Evolutionary conservation across 1,140 invertebrate genomes (phyloP), one percentile per base, ranked within the genome.

Genomic region (Zaprionus gabonicus): DNA sequence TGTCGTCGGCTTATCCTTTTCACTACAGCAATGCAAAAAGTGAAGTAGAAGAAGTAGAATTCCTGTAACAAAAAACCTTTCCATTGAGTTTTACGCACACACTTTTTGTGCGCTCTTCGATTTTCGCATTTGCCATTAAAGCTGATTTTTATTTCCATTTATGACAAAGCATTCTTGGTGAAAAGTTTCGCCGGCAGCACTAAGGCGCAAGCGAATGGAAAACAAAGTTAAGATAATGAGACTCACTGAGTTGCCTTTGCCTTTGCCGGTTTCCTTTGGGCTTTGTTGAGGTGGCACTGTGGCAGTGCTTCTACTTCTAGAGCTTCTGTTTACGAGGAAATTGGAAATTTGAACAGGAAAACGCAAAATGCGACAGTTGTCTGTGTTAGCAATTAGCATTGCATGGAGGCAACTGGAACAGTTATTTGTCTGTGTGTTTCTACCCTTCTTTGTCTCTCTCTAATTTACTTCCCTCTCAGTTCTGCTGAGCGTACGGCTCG

Each of bases 401-500:
- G 23, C 31, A 34, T 34, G 17, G 15, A 17, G 17, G 41, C 41
- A 51, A 25, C 20, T 51, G 10, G 1, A 25, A 3, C 17, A 23
- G 44, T 49, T 51, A 12, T 51, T 56, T 12, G 20, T 20, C 9
- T 27, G 12, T 27, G 1, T 17, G 36, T 51, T 10, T n/a, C 9
- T 36, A n/a, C 4, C 6, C 25, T 10, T 41, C 23, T 65, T 23
- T 49, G 7, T 62, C 15, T 25, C 15, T 25, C 12, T 31, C 20
- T 20, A 20, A 23, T 13, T 25, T 56, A 28, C 10, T 53, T 2
- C 10, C n/a, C 4, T 41, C 4, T 28, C 13, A 81, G 78, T 71
- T 10, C 38, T 20, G 64, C 41, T 3, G 92, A 93, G 10, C 93
- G 92, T 41, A 95, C 95, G 1, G 94, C 95, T 2, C 93, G 94